phyloP scores from a whole-genome alignment of 23 tunicate species.

The Phallusia fumigata region DNA sequence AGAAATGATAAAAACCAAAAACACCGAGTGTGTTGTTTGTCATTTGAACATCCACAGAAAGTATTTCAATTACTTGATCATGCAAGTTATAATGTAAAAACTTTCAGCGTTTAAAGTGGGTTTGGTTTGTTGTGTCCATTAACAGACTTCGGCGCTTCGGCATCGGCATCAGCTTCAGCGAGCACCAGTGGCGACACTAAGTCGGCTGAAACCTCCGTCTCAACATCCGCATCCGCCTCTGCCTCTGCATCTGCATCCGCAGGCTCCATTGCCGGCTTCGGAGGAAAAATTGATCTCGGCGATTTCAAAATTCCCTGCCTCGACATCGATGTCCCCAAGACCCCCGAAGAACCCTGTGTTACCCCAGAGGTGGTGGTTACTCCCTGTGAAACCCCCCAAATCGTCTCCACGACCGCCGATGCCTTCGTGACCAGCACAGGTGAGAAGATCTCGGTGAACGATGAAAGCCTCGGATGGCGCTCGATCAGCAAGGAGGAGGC shows the following conservation, averaged over 20 bases:
- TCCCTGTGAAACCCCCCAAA: not conserved
- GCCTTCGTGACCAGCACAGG: not conserved
- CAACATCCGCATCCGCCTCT: not conserved
- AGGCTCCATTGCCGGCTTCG: not conserved
- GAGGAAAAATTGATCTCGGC: not conserved
- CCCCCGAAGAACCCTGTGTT: not conserved
- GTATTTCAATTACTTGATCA: too few relatives aligned
- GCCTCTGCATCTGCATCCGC: slow-evolving; percentile 6
- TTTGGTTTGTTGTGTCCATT: not conserved
- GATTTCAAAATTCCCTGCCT: not conserved
- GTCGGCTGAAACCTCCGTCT: not conserved
- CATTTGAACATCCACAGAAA: too few relatives aligned
- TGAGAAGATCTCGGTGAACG: not conserved
- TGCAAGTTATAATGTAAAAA: too few relatives aligned
- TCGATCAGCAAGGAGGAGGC: not conserved
- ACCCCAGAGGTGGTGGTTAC: not conserved
- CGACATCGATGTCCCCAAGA: not conserved
- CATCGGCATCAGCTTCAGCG: not conserved
- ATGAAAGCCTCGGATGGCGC: not conserved
- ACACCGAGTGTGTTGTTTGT: too few relatives aligned
- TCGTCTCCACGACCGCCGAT: not conserved
- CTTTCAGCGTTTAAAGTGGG: not conserved
- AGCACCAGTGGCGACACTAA: not conserved
- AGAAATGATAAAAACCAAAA: too few relatives aligned
- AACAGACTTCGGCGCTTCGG: not conserved